Evolutionary conservation across 1,140 invertebrate species (phyloP).

Genomic region (Nebria ingens): DNA sequence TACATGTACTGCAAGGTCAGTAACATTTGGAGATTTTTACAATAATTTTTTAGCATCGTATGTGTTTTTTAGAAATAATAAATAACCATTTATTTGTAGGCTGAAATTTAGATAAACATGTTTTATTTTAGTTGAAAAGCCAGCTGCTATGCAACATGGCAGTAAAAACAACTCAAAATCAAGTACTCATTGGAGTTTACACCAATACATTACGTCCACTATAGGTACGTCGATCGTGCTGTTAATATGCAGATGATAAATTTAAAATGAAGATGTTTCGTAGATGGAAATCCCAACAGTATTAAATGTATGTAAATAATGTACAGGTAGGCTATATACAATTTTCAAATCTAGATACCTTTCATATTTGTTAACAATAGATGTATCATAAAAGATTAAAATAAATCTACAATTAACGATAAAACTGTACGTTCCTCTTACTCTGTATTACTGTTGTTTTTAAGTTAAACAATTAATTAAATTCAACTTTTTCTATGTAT

Average conservation of each 20-base stretch:
- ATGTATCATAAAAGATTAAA: too few species aligned
- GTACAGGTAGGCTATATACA: conserved; percentile 1
- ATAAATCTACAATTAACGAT: too few species aligned
- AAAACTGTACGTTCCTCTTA: background rate
- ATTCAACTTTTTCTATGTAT: background rate
- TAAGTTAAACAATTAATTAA: background rate
- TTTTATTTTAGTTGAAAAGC: conserved; percentile 41
- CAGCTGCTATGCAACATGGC: conserved; percentile 48
- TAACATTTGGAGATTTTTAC: background rate
- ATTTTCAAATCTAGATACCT: background rate
- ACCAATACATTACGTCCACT: background rate
- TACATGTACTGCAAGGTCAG: conserved; percentile 41
- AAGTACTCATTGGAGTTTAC: background rate
- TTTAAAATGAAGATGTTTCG: background rate
- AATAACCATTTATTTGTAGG: background rate
- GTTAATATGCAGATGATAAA: background rate
- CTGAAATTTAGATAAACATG: background rate
- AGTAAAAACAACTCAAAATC: conserved; percentile 20
- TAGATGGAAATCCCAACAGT: background rate
- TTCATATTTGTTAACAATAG: conserved; percentile 4
- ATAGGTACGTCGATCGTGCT: background rate
- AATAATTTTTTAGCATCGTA: background rate
- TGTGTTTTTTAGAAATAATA: background rate
- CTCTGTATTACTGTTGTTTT: background rate
- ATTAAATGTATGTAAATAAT: conserved; percentile 4